phyloP scores from a whole-genome alignment of 2,113 vertebrate genomes.

The Copsychus sechellarum region DNA sequence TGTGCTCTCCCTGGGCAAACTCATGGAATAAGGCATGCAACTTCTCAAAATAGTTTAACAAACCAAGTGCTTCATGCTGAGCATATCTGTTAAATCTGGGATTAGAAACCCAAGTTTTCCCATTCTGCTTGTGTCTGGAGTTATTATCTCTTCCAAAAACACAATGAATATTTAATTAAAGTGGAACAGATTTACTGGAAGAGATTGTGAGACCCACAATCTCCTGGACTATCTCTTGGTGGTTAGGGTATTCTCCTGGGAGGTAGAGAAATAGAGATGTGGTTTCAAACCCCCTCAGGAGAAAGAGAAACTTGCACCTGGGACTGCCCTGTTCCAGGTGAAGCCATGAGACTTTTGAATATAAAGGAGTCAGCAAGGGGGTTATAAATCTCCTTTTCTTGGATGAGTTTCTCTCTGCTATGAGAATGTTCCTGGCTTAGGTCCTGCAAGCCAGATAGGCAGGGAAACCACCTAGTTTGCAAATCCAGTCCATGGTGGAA shows the following conservation, averaged over 20 bases:
- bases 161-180: conserved; percentile 61
- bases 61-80: not conserved
- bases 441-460: not conserved
- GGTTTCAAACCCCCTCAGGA: conserved; percentile 52
- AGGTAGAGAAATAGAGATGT: conserved; percentile 48
- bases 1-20: not conserved
- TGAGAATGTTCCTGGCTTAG: conserved; percentile 22
- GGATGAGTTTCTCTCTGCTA: not conserved
- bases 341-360: conserved; percentile 33
- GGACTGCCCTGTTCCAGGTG: conserved; percentile 8
- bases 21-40: not conserved
- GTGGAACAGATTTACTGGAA: conserved; percentile 31
- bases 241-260: conserved; percentile 61
- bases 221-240: conserved; percentile 35
- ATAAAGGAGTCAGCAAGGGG: not conserved
- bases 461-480: conserved; percentile 55
- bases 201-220: conserved; percentile 35
- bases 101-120: not conserved
- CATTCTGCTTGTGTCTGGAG: not conserved
- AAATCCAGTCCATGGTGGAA: not conserved
- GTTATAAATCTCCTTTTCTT: conserved; percentile 54
- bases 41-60: not conserved
- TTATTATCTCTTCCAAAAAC: not conserved
- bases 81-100: not conserved
- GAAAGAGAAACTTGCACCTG: conserved; percentile 49